These are phyloP conservation scores for Desmodus rotundus DNA, from an alignment of 2,113 vertebrate genomes.

Conservation along the genomic window DNA sequence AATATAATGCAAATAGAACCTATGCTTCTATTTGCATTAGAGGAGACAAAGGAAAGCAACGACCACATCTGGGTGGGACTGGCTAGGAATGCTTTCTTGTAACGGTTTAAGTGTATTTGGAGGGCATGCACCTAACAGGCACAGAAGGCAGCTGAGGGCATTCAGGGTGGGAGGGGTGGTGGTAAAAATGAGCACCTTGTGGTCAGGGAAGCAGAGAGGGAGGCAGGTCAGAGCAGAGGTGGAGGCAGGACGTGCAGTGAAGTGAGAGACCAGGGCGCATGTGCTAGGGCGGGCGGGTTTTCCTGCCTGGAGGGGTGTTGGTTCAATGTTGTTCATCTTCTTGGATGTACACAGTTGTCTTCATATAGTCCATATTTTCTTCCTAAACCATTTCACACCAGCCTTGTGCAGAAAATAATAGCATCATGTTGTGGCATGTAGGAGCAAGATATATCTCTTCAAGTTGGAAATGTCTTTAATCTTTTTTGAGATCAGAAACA, in stretches of 20 bases:
- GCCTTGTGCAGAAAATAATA: neutral
- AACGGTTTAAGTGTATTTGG: neutral
- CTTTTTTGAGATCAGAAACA: neutral
- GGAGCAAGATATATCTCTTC: neutral
- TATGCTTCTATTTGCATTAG: too few species aligned
- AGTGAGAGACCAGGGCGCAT: neutral
- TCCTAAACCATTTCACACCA: neutral
- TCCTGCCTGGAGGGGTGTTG: neutral
- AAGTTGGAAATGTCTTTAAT: neutral
- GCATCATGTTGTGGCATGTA: neutral
- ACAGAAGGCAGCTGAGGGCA: neutral
- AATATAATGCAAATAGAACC: neutral
- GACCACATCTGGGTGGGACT: neutral
- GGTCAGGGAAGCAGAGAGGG: neutral
- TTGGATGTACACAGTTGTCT: neutral
- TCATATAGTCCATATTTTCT: neutral
- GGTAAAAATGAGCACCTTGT: neutral
- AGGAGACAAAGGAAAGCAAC: neutral
- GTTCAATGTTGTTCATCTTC: neutral
- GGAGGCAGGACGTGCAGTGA: neutral
- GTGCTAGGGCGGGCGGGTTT: neutral
- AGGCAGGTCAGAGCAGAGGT: neutral
- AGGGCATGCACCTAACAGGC: neutral
- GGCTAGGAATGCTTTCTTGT: neutral
- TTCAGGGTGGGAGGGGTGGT: neutral